Percentiles rank a stretch among this genome's conserved stretches.
Conservation (phyloP, 2,888 invertebrate genomes). For the Hylaea fasciaria region DNA sequence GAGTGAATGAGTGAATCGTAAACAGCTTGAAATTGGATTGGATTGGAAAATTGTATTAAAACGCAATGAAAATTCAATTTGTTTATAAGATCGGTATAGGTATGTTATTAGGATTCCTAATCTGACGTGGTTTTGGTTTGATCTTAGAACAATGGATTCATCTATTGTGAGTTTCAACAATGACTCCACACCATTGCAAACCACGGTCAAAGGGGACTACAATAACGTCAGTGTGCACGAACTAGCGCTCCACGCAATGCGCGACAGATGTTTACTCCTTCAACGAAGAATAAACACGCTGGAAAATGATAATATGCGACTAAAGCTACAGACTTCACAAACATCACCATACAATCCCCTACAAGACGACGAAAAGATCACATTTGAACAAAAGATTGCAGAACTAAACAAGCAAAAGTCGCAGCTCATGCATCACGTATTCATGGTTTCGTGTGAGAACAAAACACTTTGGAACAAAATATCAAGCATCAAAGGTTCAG, state of each 20-base stretch:
- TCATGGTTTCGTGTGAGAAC: constrained; percentile 93
- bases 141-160: constrained; percentile 68
- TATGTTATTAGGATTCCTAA: too few species aligned
- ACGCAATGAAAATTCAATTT: too few species aligned
- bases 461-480: constrained; percentile 91
- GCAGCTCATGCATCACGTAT: constrained; percentile 90
- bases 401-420: constrained; percentile 90
- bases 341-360: constrained; percentile 62
- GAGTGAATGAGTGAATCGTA: too few species aligned
- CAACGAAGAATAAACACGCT: constrained; percentile 88
- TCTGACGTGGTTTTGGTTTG: neutral
- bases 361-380: constrained; percentile 77
- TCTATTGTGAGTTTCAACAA: constrained; percentile 81
- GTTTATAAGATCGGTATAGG: too few species aligned
- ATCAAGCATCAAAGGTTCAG: constrained; percentile 77
- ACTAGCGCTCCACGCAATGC: constrained; percentile 92
- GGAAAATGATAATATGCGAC: constrained; percentile 90
- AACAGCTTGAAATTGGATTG: too few species aligned
- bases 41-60: too few species aligned
- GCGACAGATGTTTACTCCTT: constrained; percentile 91
- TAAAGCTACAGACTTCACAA: constrained; percentile 74
- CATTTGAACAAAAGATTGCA: constrained; percentile 86
- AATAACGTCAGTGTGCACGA: constrained; percentile 86
- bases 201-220: constrained; percentile 72
- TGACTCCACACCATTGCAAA: constrained; percentile 72